Percentiles rank a stretch among this genome's conserved stretches.
Conservation (phyloP, 2,113 vertebrate genomes). For the Amazona vittata region DNA sequence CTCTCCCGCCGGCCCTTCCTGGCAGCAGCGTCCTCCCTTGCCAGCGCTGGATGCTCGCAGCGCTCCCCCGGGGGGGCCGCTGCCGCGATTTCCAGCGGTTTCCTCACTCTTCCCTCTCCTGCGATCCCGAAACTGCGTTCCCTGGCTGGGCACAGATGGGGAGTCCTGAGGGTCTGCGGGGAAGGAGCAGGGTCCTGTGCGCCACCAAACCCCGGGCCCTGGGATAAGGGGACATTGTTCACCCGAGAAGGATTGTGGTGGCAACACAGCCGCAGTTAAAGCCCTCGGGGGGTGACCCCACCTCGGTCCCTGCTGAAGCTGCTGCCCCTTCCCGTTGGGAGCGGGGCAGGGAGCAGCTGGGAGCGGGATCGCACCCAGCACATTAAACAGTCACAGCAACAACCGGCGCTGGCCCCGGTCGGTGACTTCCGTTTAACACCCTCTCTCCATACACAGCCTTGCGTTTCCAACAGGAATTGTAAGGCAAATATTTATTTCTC, state of each 20-base stretch:
- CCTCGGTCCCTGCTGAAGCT: neutral
- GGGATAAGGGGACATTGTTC: conserved; percentile 18
- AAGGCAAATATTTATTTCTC: conserved; percentile 45
- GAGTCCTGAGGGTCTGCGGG: neutral
- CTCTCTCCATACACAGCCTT: conserved; percentile 25
- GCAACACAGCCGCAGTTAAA: neutral
- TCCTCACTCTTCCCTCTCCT: neutral
- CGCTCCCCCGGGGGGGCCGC: neutral
- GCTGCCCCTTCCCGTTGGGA: neutral
- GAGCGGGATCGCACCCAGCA: neutral
- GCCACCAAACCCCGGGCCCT: neutral
- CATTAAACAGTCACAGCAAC: neutral
- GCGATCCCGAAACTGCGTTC: neutral
- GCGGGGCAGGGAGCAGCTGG: neutral
- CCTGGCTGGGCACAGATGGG: neutral
- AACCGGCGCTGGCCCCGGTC: neutral
- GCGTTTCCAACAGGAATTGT: conserved; percentile 1
- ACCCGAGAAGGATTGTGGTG: neutral
- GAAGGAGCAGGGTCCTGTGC: neutral
- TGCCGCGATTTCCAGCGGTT: neutral
- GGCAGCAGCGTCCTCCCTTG: neutral
- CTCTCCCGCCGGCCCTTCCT: neutral
- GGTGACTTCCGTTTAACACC: neutral
- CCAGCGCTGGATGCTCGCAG: neutral
- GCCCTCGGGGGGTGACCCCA: neutral